A percentile compares a stretch with the other conserved stretches of the same genome.
Conservation (phyloP, 2,113 vertebrate genomes). For the Syngnathoides biaculeatus region DNA sequence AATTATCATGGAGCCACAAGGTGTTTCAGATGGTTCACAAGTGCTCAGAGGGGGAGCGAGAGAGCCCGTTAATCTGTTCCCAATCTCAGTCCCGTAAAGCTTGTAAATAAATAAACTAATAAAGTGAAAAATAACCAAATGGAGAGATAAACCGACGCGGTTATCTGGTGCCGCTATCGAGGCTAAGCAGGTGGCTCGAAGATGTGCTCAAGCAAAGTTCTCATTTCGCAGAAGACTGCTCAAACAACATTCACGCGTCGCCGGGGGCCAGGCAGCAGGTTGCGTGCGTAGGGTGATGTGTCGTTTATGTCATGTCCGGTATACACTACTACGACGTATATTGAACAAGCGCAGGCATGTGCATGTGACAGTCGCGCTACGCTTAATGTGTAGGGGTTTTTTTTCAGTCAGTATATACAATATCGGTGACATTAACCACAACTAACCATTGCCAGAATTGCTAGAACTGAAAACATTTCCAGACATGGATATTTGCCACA, state of each 20-base stretch:
- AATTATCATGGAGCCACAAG: constrained; percentile 67
- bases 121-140: constrained; percentile 49
- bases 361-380: neutral
- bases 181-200: constrained; percentile 32
- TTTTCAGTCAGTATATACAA: neutral
- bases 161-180: constrained; percentile 31
- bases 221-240: constrained; percentile 64
- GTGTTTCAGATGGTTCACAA: constrained; percentile 72
- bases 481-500: too few species aligned
- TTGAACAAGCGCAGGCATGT: neutral
- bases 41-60: constrained; percentile 62
- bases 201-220: constrained; percentile 45
- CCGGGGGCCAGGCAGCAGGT: constrained; percentile 6
- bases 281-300: constrained; percentile 15
- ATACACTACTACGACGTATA: constrained; percentile 19
- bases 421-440: too few species aligned
- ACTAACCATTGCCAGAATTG: too few species aligned
- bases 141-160: constrained; percentile 35
- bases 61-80: constrained; percentile 6
- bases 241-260: constrained; percentile 26
- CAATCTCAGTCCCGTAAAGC: neutral
- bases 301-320: constrained; percentile 27
- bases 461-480: too few species aligned
- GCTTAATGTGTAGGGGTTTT: neutral
- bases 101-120: constrained; percentile 53